Percentiles rank a stretch among this genome's conserved stretches.
Conservation (phyloP, 2,888 invertebrate species). For the Branchellion lobata region DNA sequence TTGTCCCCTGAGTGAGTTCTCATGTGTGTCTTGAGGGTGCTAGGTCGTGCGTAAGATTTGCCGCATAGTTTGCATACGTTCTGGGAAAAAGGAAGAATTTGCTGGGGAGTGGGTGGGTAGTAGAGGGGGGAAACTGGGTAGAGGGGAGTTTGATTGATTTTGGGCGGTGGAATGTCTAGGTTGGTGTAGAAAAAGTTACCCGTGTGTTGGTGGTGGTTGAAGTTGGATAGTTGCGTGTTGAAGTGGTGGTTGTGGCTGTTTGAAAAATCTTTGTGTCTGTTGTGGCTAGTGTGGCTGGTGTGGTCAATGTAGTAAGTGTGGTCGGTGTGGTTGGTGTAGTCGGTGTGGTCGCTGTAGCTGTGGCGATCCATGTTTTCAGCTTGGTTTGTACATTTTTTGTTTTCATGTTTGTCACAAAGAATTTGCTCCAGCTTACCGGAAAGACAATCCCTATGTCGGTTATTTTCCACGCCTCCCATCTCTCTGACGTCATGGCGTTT, state of each 20-base stretch:
- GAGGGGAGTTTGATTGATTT: background rate
- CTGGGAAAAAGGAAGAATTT: background rate
- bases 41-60: conserved; percentile 90
- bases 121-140: background rate
- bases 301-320: no score
- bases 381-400: no score
- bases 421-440: no score
- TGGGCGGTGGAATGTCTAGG: background rate
- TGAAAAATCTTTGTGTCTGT: background rate
- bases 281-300: background rate
- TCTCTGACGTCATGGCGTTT: no score
- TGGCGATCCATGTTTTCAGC: background rate
- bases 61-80: conserved; percentile 92
- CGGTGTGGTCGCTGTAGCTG: background rate
- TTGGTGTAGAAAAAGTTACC: conserved; percentile 8
- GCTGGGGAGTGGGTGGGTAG: background rate
- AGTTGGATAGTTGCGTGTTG: background rate
- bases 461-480: no score
- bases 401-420: no score
- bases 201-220: background rate
- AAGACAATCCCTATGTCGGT: no score
- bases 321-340: background rate
- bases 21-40: conserved; percentile 93
- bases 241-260: background rate
- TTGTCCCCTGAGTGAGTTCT: conserved; percentile 94